A percentile compares a stretch with the other conserved stretches of the same genome.
These are phyloP conservation scores for Drosophila ohnishii DNA, from an alignment of 1,140 invertebrate species.

Conservation along the genomic window DNA sequence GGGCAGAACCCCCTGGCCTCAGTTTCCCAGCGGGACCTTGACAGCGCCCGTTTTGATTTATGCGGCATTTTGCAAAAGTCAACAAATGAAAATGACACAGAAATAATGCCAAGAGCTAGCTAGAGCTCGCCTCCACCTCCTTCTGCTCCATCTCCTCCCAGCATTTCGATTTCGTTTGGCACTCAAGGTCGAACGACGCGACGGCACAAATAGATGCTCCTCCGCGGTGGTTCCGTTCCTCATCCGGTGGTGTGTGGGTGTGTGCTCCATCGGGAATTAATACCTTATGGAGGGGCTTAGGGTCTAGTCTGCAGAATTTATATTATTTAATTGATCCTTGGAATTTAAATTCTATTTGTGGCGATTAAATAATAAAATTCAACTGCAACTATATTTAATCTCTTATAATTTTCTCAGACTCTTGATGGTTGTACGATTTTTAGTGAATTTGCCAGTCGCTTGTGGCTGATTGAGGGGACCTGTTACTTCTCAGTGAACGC, in stretches of 20 bases:
- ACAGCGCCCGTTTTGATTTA: conserved; percentile 68
- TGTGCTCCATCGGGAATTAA: neutral
- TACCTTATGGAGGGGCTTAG: neutral
- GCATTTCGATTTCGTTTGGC: conserved; percentile 32
- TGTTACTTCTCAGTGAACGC: too few species aligned
- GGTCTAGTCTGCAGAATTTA: neutral
- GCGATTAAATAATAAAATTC: too few species aligned
- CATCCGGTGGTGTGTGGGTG: too few species aligned
- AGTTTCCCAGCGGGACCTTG: conserved; percentile 25
- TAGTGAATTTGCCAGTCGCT: too few species aligned
- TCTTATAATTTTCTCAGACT: too few species aligned
- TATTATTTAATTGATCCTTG: neutral
- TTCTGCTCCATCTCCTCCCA: neutral
- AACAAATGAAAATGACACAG: conserved; percentile 77
- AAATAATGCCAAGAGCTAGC: conserved; percentile 46
- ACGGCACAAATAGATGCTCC: conserved; percentile 15
- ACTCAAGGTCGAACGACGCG: conserved; percentile 19
- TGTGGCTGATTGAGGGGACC: neutral
- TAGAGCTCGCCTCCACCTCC: neutral
- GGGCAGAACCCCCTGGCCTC: neutral
- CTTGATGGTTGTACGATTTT: too few species aligned
- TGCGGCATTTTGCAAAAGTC: conserved; percentile 74
- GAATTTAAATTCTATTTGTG: neutral
- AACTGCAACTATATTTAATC: too few species aligned
- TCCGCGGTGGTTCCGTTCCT: neutral